Conservation (phyloP, 2,797 vertebrate species). For the Perodicticus potto region DNA sequence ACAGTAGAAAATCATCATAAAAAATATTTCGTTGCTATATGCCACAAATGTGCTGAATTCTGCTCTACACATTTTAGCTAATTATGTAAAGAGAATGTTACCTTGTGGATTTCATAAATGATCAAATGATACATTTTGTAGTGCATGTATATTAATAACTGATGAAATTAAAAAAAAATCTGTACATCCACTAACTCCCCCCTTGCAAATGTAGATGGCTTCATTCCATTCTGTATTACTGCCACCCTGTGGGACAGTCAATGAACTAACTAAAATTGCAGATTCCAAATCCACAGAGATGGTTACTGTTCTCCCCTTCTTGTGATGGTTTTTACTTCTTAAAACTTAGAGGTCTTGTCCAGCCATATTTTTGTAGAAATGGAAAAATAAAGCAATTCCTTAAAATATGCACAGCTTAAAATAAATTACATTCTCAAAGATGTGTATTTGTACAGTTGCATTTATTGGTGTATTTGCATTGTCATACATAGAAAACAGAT, state of each 20-base stretch:
- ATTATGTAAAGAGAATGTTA: not conserved
- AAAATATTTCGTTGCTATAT: not conserved
- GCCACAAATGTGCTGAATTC: not conserved
- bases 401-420: slow-evolving; percentile 2
- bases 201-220: not conserved
- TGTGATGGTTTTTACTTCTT: not conserved
- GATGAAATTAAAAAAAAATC: not conserved
- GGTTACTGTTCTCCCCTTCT: not conserved
- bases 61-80: not conserved
- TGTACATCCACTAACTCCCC: not conserved
- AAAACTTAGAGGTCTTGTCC: not conserved
- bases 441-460: not conserved
- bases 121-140: not conserved
- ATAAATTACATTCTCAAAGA: not conserved
- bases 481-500: not conserved
- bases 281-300: not conserved
- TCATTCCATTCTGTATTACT: slow-evolving; percentile 70
- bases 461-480: not conserved
- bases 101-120: not conserved
- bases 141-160: not conserved
- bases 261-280: not conserved
- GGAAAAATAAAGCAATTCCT: not conserved
- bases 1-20: not conserved
- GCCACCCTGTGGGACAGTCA: slow-evolving; percentile 87
- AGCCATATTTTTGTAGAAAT: not conserved